phyloP scores from a whole-genome alignment of 1,140 invertebrate genomes.

The Belonocnema kinseyi region DNA sequence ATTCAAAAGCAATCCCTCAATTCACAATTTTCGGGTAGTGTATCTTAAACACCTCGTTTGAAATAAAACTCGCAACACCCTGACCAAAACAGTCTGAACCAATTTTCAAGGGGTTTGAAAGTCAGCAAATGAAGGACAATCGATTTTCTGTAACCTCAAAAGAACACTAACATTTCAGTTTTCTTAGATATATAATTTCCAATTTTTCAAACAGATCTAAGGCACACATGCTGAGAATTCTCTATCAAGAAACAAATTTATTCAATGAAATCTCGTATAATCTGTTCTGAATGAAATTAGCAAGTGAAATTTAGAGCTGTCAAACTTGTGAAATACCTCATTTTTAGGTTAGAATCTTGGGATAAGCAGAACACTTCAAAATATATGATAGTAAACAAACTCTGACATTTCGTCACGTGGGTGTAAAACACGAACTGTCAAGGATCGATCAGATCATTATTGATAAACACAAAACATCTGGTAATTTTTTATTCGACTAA shows the following conservation, averaged over 20 bases:
- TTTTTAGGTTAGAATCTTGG: slow-evolving; percentile 1
- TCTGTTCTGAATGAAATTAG: neutral
- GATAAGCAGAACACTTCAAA: neutral
- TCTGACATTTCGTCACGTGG: slow-evolving; percentile 18
- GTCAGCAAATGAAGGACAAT: neutral
- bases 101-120: too few relatives aligned
- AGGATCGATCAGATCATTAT: neutral
- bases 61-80: too few relatives aligned
- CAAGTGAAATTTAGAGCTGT: neutral
- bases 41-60: too few relatives aligned
- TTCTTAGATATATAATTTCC: neutral
- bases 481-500: neutral
- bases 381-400: slow-evolving; percentile 7
- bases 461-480: neutral
- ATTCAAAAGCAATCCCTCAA: too few relatives aligned
- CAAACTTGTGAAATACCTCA: neutral
- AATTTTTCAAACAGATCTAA: neutral
- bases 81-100: too few relatives aligned
- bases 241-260: too few relatives aligned
- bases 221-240: neutral
- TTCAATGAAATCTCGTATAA: too few relatives aligned
- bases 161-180: neutral
- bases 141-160: slow-evolving; percentile 28
- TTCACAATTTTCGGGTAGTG: too few relatives aligned
- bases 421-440: slow-evolving; percentile 31